Conservation (phyloP, 2,797 vertebrate genomes). For the Fistularia tabacaria region DNA sequence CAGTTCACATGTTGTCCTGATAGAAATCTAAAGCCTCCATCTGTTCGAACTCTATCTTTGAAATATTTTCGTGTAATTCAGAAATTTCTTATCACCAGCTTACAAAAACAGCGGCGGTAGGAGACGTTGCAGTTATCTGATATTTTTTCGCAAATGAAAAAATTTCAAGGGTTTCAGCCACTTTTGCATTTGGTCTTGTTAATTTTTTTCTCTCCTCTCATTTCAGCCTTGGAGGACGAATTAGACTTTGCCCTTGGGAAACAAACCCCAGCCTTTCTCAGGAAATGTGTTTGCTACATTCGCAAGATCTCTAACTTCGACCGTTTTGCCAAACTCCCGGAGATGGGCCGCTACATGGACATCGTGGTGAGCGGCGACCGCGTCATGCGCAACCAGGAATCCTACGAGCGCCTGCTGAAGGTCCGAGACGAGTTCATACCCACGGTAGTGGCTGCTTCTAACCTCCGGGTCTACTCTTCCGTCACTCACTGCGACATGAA, state of each 20-base stretch:
- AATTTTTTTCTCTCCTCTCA: constrained; percentile 12
- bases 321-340: constrained; percentile 91
- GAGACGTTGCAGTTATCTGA: neutral
- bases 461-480: constrained; percentile 94
- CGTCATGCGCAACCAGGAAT: constrained; percentile 88
- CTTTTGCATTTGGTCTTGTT: too few species aligned
- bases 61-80: constrained; percentile 8
- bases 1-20: constrained; percentile 16
- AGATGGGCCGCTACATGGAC: constrained; percentile 96
- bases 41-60: constrained; percentile 21
- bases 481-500: constrained; percentile 99
- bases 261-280: constrained; percentile 96
- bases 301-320: constrained; percentile 98
- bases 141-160: too few species aligned
- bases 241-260: constrained; percentile 97
- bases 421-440: constrained; percentile 98
- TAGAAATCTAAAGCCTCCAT: constrained; percentile 32
- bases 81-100: constrained; percentile 5
- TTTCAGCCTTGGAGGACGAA: constrained; percentile 93
- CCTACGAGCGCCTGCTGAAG: constrained; percentile 91
- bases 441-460: constrained; percentile 91
- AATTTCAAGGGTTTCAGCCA: too few species aligned
- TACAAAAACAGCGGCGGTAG: neutral
- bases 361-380: constrained; percentile 82
- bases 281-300: constrained; percentile 99